Evolutionary conservation across 2,888 invertebrate genomes (phyloP).

Genomic region (Helobdella robusta): DNA sequence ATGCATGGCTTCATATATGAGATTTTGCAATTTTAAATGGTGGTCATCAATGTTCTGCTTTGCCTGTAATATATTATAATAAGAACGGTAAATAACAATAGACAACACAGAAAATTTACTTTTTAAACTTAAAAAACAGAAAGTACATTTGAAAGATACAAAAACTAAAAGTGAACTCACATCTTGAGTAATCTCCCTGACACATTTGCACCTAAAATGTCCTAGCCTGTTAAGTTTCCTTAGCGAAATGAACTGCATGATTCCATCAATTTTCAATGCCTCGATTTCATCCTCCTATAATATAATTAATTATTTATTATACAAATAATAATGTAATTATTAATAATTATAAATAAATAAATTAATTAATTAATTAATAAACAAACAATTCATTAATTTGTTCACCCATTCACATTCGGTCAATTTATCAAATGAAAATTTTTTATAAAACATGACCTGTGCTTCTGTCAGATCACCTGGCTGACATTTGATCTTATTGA

Average conservation of each 20-base stretch:
- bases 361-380: neutral
- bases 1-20: slow-evolving; percentile 85
- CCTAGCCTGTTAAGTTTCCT: slow-evolving; percentile 82
- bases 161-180: slow-evolving; percentile 34
- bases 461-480: slow-evolving; percentile 19
- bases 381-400: too few relatives aligned
- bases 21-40: slow-evolving; percentile 79
- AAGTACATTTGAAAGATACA: neutral
- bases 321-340: neutral
- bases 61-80: slow-evolving; percentile 50
- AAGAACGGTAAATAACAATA: neutral
- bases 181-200: slow-evolving; percentile 68
- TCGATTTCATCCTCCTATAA: slow-evolving; percentile 53
- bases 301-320: neutral
- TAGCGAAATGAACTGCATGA: slow-evolving; percentile 67
- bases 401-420: too few relatives aligned
- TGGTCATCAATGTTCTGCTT: slow-evolving; percentile 81
- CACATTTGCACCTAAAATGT: slow-evolving; percentile 73
- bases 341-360: too few relatives aligned
- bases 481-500: slow-evolving; percentile 46
- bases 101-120: neutral
- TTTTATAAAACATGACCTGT: neutral
- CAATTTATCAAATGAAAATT: too few relatives aligned
- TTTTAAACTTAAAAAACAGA: neutral
- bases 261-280: slow-evolving; percentile 63